A percentile compares a stretch with the other conserved stretches of the same genome.
Evolutionary conservation across 2,797 vertebrate genomes (phyloP).

Genomic region (Cygnus olor): DNA sequence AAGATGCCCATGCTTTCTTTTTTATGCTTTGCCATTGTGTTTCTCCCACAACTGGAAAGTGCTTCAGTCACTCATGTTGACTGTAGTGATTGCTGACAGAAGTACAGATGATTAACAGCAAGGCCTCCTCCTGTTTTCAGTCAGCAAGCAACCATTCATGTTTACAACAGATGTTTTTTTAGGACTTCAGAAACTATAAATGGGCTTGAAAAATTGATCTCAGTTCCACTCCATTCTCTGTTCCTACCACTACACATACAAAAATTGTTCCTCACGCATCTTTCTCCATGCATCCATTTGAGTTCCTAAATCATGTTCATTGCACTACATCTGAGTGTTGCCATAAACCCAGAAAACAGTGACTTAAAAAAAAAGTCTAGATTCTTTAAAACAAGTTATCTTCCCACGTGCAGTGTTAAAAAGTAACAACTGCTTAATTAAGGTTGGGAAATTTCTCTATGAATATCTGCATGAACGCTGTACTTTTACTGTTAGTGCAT

Average conservation of each 20-base stretch:
- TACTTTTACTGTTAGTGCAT: not conserved
- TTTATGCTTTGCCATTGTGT: not conserved
- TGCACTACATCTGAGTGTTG: not conserved
- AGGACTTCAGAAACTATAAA: slow-evolving; percentile 42
- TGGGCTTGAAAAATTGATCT: slow-evolving; percentile 54
- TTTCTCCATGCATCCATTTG: not conserved
- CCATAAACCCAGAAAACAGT: not conserved
- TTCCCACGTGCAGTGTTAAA: not conserved
- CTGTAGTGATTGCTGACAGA: not conserved
- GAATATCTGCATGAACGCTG: not conserved
- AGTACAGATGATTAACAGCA: slow-evolving; percentile 32
- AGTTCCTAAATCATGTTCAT: not conserved
- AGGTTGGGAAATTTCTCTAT: not conserved
- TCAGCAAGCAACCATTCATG: not conserved
- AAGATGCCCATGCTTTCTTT: not conserved
- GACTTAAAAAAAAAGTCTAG: not conserved
- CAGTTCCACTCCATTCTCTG: slow-evolving; percentile 36
- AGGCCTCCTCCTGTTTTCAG: slow-evolving; percentile 28
- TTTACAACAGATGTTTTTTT: slow-evolving; percentile 43
- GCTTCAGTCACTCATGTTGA: not conserved
- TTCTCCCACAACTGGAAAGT: not conserved
- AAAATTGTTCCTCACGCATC: not conserved
- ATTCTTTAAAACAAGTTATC: not conserved
- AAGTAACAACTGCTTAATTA: not conserved
- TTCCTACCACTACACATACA: not conserved